Evolutionary conservation across 2,888 invertebrate genomes (phyloP).

Genomic region (Dryobota labecula): DNA sequence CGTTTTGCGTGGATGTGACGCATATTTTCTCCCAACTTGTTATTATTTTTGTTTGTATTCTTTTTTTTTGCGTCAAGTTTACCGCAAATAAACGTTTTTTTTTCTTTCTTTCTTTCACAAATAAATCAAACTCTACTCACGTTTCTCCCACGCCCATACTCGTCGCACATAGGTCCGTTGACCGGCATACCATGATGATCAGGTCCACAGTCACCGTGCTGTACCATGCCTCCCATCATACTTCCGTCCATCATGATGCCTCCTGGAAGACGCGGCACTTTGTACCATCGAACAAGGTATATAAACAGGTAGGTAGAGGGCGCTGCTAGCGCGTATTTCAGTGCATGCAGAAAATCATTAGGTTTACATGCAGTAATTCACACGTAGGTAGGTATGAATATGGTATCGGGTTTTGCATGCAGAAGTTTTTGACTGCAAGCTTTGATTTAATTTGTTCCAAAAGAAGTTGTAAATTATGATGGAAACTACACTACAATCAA

Average conservation of each 20-base stretch:
- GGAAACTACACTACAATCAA: background rate
- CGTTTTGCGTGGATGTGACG: too few species aligned
- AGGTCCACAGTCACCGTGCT: slow-evolving; percentile 84
- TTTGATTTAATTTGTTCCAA: background rate
- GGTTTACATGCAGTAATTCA: slow-evolving; percentile 4
- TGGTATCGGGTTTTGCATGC: slow-evolving; percentile 1
- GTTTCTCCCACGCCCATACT: slow-evolving; percentile 84
- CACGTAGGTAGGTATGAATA: too few species aligned
- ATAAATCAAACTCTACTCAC: slow-evolving; percentile 74
- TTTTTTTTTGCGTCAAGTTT: too few species aligned
- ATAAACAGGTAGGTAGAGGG: slow-evolving; percentile 47
- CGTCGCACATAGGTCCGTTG: slow-evolving; percentile 88
- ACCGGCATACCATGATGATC: slow-evolving; percentile 86
- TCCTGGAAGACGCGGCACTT: slow-evolving; percentile 75
- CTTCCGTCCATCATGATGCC: slow-evolving; percentile 89
- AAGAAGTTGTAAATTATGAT: background rate
- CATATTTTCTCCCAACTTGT: too few species aligned
- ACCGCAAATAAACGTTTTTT: too few species aligned
- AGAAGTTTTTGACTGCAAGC: background rate
- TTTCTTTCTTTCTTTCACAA: too few species aligned
- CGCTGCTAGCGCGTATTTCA: slow-evolving; percentile 16
- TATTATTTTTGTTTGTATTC: too few species aligned
- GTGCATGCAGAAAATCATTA: slow-evolving; percentile 20
- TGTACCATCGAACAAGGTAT: slow-evolving; percentile 63
- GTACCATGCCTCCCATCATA: slow-evolving; percentile 86